Evolutionary conservation across 2,888 invertebrate genomes (phyloP), one percentile per base, ranked within the genome.

Genomic region (Aethes cnicana): DNA sequence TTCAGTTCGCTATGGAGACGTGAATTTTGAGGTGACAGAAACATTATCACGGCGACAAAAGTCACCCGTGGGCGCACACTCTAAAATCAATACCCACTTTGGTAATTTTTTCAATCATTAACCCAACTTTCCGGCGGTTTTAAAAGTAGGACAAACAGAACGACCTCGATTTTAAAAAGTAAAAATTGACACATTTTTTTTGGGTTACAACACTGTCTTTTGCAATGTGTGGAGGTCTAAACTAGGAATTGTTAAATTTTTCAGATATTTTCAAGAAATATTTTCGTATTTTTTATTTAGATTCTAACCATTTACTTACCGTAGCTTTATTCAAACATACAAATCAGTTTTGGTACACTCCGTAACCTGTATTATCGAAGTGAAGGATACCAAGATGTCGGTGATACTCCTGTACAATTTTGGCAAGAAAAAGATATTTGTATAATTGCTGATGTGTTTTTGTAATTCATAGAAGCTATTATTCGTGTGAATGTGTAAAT

Each of bases 351-450:
- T 62, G 59, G 61, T 63, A 68, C 64, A 67, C 60, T 67, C 65
- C 70, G 62, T 72, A 57, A 62, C 63, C 56, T 66, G 74, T 68
- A 56, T 63, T 55, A 68, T 67, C 68, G 71, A 74, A 75, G 69
- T 74, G 74, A 66, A 69, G 71, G 70, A 70, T 68, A 77, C 73
- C 87, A 89, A 88, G 85, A 89, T 89, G 89, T 88, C 89, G 82
- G 86, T 85, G 80, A 81, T 81, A 82, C 73, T 84, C 76, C 74
- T 77, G 72, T 78, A 75, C 77, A 74, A 79, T 80, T 88, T 86
- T 85, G 85, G 84, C 85, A 82, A 80, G 80, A 69, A 75, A 75
- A 81, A 75, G 74, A 77, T 80, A 78, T 77, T 80, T 76, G 76
- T 81, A 69, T 81, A 77, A 64, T 72, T 68, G 55, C 75, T 74